A percentile compares a stretch with the other conserved stretches of the same genome.
phyloP scores from a whole-genome alignment of 2,797 vertebrate genomes.

The Alca torda region DNA sequence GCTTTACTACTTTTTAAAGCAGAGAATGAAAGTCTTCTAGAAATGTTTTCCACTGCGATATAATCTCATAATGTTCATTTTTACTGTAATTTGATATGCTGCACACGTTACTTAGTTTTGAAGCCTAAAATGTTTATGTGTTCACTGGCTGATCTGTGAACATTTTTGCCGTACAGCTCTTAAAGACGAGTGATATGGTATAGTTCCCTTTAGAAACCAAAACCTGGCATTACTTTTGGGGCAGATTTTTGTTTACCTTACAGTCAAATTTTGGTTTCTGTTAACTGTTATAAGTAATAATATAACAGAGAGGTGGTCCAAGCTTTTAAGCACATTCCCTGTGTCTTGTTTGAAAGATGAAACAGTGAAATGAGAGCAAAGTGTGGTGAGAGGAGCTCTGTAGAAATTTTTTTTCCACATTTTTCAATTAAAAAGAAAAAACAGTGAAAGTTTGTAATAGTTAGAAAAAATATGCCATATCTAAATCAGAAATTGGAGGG shows the following conservation, averaged over 20 bases:
- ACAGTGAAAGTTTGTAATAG: background rate
- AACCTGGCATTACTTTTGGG: background rate
- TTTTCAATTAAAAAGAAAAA: background rate
- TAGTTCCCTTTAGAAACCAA: background rate
- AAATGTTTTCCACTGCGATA: background rate
- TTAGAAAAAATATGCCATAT: background rate
- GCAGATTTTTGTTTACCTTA: background rate
- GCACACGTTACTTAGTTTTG: background rate
- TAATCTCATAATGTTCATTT: background rate
- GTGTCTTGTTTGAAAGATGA: background rate
- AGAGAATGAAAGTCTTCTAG: background rate
- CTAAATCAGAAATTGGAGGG: background rate
- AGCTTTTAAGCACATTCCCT: background rate
- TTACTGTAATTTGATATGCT: background rate
- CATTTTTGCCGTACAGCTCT: background rate
- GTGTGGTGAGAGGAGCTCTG: background rate
- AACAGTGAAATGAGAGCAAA: background rate
- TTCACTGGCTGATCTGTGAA: background rate
- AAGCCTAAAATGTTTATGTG: background rate
- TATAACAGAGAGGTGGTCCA: background rate
- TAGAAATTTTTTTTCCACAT: fast-evolving
- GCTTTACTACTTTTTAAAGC: background rate
- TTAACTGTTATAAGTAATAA: background rate
- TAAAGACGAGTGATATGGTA: background rate
- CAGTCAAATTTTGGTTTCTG: background rate